Conservation (phyloP, 2,113 vertebrate species). For the Pipa parva region DNA sequence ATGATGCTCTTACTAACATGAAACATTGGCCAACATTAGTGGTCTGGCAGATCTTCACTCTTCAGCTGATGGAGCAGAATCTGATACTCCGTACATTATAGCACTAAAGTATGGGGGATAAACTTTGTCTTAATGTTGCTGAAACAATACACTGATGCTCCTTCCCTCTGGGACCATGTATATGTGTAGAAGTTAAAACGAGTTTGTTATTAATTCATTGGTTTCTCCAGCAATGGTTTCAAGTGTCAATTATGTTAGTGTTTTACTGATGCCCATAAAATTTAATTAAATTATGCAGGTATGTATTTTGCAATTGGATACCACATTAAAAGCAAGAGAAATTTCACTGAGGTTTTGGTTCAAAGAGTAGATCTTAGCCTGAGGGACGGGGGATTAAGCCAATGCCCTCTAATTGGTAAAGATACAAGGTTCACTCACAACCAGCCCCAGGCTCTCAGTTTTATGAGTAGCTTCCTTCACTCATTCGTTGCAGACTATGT, state of each 20-base stretch:
- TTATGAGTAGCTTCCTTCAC: neutral
- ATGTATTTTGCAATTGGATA: slow-evolving; percentile 29
- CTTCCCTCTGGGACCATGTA: slow-evolving; percentile 15
- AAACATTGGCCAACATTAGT: neutral
- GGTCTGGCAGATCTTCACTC: slow-evolving; percentile 7
- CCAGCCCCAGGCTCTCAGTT: neutral
- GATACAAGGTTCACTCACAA: slow-evolving; percentile 4
- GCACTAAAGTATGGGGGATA: neutral
- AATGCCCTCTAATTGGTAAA: slow-evolving; percentile 2
- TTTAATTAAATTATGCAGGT: slow-evolving; percentile 21
- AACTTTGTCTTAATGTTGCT: neutral
- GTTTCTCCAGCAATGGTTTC: slow-evolving; percentile 13
- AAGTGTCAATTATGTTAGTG: slow-evolving; percentile 11
- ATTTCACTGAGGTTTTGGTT: slow-evolving; percentile 1
- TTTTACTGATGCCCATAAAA: slow-evolving; percentile 19
- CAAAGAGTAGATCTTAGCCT: neutral
- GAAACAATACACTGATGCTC: slow-evolving; percentile 3
- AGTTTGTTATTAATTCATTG: slow-evolving; percentile 20
- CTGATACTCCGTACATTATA: neutral
- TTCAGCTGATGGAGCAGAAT: slow-evolving; percentile 15
- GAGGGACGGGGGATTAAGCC: neutral
- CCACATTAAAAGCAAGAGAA: slow-evolving; percentile 6
- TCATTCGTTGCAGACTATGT: neutral
- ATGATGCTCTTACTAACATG: neutral
- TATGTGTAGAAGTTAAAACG: slow-evolving; percentile 10